Percentiles rank a stretch among this genome's conserved stretches.
phyloP scores from a whole-genome alignment of 1,140 invertebrate genomes.

The Platyura marginata region DNA sequence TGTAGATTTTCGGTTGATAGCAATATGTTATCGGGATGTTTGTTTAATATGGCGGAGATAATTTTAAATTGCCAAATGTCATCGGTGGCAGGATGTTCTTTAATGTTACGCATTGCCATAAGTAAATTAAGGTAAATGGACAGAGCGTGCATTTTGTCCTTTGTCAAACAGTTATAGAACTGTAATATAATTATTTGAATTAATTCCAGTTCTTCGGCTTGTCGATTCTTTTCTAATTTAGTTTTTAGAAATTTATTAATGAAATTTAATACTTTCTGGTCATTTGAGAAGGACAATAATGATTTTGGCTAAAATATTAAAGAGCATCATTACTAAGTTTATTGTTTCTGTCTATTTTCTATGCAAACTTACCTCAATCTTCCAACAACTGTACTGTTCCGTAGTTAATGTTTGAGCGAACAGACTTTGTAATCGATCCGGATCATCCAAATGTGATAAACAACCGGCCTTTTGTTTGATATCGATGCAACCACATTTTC shows the following conservation, averaged over 20 bases:
- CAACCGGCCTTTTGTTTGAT: slow-evolving; percentile 81
- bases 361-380: slow-evolving; percentile 40
- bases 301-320: slow-evolving; percentile 33
- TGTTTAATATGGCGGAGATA: slow-evolving; percentile 10
- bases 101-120: slow-evolving; percentile 33
- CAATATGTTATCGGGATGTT: slow-evolving; percentile 6
- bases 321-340: neutral
- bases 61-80: slow-evolving; percentile 21
- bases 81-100: slow-evolving; percentile 4
- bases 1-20: slow-evolving; percentile 16
- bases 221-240: slow-evolving; percentile 8
- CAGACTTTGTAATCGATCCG: slow-evolving; percentile 66
- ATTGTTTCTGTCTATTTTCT: neutral
- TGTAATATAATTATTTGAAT: slow-evolving; percentile 52
- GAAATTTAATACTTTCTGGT: slow-evolving; percentile 42
- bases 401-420: slow-evolving; percentile 66
- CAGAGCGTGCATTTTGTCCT: slow-evolving; percentile 65
- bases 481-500: slow-evolving; percentile 50
- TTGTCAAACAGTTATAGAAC: slow-evolving; percentile 70
- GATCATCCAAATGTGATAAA: slow-evolving; percentile 73
- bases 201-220: slow-evolving; percentile 29
- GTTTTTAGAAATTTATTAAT: slow-evolving; percentile 39
- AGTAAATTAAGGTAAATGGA: slow-evolving; percentile 51
- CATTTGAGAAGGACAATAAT: slow-evolving; percentile 46
- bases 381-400: slow-evolving; percentile 35